A percentile compares a stretch with the other conserved stretches of the same genome.
Conservation (phyloP, 64 coral and sea anemone species). For the Montipora efflorescens region DNA sequence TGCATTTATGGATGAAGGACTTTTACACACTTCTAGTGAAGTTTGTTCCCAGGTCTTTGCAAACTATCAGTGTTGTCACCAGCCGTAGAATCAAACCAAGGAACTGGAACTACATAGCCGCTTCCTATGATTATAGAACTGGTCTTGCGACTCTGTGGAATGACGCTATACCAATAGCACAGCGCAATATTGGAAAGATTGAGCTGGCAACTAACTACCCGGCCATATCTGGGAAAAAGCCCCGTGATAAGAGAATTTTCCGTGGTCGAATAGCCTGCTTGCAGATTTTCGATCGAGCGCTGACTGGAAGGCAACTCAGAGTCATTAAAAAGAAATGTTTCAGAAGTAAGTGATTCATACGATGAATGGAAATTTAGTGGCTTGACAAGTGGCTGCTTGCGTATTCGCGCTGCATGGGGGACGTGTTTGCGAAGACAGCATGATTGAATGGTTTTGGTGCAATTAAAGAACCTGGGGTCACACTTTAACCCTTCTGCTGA, state of each 20-base stretch:
- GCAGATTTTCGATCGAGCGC: slow-evolving; percentile 62
- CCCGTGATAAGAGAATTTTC: slow-evolving; percentile 25
- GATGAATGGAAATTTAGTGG: too few species aligned
- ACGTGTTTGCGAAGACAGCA: too few species aligned
- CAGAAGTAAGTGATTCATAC: slow-evolving; percentile 42
- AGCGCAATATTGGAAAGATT: slow-evolving; percentile 61
- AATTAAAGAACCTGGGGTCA: too few species aligned
- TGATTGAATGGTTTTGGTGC: too few species aligned
- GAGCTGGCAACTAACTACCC: slow-evolving; percentile 64
- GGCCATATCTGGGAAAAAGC: slow-evolving; percentile 55
- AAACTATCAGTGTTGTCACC: slow-evolving; percentile 36
- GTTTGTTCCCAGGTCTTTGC: slow-evolving; percentile 63
- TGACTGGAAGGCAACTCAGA: slow-evolving; percentile 62
- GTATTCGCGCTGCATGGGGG: too few species aligned
- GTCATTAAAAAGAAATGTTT: slow-evolving; percentile 48
- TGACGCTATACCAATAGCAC: slow-evolving; percentile 58
- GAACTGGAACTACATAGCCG: slow-evolving; percentile 68
- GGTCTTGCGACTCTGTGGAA: slow-evolving; percentile 65
- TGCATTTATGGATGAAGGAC: slow-evolving; percentile 83
- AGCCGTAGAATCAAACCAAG: slow-evolving; percentile 54
- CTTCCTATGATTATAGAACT: slow-evolving; percentile 56
- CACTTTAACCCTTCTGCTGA: too few species aligned
- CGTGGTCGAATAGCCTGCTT: slow-evolving; percentile 59
- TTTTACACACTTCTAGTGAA: slow-evolving; percentile 44
- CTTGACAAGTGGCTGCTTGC: too few species aligned